Conservation (phyloP, 2,113 vertebrate species). For the Excalfactoria chinensis region DNA sequence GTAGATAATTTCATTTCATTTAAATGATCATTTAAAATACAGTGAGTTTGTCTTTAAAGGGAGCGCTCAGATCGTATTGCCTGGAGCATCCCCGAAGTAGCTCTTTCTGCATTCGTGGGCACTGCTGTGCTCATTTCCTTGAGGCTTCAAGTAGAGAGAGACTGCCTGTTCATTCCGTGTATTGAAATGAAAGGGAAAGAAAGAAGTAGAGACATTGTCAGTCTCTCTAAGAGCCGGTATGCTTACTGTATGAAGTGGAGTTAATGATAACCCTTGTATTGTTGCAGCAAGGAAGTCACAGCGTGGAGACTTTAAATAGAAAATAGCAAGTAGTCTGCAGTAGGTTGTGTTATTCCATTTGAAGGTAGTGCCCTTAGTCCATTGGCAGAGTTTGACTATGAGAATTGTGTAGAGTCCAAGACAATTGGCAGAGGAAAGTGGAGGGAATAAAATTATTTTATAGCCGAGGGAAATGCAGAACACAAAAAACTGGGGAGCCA, state of each 20-base stretch:
- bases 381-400: slow-evolving; percentile 13
- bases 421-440: slow-evolving; percentile 41
- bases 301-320: background rate
- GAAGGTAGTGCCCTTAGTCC: slow-evolving; percentile 26
- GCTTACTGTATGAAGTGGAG: background rate
- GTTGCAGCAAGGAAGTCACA: background rate
- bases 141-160: background rate
- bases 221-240: background rate
- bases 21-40: background rate
- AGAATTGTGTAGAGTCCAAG: slow-evolving; percentile 54
- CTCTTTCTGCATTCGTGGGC: background rate
- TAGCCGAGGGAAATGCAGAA: background rate
- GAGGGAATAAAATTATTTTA: slow-evolving; percentile 26
- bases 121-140: background rate
- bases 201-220: background rate
- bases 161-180: background rate
- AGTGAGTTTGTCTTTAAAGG: background rate
- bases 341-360: background rate
- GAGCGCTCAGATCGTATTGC: background rate
- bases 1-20: background rate
- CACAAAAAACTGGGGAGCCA: background rate
- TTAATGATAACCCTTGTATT: background rate
- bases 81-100: background rate
- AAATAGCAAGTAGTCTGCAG: background rate
- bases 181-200: background rate